A percentile compares a stretch with the other conserved stretches of the same genome.
These are phyloP conservation scores for Atrichornis clamosus DNA, from an alignment of 2,113 vertebrate genomes.

Conservation along the genomic window DNA sequence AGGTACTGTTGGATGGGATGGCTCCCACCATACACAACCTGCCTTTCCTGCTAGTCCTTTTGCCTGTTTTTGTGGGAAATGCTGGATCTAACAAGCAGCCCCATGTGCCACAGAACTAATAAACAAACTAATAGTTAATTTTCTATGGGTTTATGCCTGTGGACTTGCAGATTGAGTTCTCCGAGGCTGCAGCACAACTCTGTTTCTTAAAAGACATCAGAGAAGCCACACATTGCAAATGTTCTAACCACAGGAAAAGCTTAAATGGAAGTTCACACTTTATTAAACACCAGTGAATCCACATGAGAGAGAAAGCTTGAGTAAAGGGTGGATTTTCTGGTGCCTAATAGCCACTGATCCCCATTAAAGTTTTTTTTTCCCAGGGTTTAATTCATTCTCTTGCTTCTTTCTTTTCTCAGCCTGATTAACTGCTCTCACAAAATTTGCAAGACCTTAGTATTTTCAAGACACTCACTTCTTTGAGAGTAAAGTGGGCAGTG, in stretches of 20 bases:
- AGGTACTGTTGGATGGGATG: not conserved
- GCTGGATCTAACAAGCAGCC: not conserved
- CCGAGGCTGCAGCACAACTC: not conserved
- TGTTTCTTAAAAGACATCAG: not conserved
- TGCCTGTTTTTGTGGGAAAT: not conserved
- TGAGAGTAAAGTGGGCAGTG: not conserved
- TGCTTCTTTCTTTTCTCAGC: not conserved
- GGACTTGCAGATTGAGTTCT: not conserved
- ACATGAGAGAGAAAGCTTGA: not conserved
- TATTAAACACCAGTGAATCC: not conserved
- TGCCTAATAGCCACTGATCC: not conserved
- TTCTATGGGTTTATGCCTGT: not conserved
- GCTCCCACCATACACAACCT: fast-evolving
- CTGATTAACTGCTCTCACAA: not conserved
- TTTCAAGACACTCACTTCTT: not conserved
- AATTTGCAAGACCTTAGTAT: not conserved
- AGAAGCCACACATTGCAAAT: not conserved
- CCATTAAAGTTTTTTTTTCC: not conserved
- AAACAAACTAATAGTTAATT: not conserved
- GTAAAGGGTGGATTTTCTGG: not conserved
- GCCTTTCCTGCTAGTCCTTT: not conserved
- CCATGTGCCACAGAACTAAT: not conserved
- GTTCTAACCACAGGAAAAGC: not conserved
- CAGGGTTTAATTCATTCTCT: not conserved
- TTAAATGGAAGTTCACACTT: not conserved